Evolutionary conservation across 2,113 vertebrate genomes (phyloP).

Genomic region (Myiozetetes cayanensis): DNA sequence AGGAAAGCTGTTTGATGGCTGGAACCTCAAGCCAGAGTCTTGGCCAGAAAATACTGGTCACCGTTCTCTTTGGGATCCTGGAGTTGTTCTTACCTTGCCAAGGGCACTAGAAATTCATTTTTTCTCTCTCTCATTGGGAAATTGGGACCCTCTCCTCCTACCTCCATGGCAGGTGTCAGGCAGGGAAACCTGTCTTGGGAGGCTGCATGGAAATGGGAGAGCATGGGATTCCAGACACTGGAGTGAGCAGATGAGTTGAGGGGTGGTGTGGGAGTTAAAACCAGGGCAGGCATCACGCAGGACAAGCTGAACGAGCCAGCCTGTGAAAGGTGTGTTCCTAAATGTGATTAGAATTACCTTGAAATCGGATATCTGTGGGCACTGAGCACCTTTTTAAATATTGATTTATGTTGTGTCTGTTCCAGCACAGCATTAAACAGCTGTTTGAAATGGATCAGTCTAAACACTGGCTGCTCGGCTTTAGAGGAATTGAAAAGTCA

Average conservation of each 20-base stretch:
- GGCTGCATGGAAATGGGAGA: background rate
- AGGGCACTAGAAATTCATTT: background rate
- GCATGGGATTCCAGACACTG: background rate
- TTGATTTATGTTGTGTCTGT: slow-evolving; percentile 32
- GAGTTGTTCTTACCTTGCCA: background rate
- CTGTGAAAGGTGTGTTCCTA: background rate
- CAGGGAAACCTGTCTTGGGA: background rate
- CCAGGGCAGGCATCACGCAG: background rate
- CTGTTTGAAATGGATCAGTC: slow-evolving; percentile 4
- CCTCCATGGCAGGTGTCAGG: background rate
- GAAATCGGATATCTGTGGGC: background rate
- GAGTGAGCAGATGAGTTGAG: background rate
- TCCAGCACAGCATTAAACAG: background rate
- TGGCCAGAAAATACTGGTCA: background rate
- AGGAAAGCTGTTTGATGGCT: background rate
- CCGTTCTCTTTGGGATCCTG: background rate
- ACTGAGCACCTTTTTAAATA: background rate
- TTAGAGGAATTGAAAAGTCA: background rate
- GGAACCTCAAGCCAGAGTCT: background rate
- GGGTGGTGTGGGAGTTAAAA: background rate
- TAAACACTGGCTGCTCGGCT: background rate
- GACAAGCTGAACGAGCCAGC: background rate
- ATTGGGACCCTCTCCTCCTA: background rate
- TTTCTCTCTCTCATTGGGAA: background rate
- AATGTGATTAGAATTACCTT: slow-evolving; percentile 30